These are phyloP conservation scores for Chondrilla cf. caribensis DNA, from an alignment of 37 sponge, comb jelly and placozoan genomes.

Conservation along the genomic window DNA sequence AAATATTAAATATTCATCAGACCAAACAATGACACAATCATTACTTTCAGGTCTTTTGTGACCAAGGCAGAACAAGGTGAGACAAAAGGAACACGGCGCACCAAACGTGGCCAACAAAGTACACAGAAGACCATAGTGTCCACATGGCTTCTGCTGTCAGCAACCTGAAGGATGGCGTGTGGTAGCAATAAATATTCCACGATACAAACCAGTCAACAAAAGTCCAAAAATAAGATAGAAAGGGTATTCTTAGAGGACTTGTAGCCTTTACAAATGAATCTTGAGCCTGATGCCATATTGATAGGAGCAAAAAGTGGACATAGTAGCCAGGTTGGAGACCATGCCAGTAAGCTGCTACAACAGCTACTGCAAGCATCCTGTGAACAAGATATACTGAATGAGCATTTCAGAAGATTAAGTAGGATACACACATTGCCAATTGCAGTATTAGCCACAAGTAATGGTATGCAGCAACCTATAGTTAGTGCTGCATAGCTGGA, in stretches of 20 bases:
- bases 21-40: too few relatives aligned
- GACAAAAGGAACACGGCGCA: neutral
- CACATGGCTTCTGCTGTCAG: conserved; percentile 26
- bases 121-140: conserved; percentile 24
- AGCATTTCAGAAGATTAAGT: too few relatives aligned
- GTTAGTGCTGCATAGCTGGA: too few relatives aligned
- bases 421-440: too few relatives aligned
- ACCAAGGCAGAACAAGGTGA: too few relatives aligned
- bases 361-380: conserved; percentile 30
- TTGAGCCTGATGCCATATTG: conserved; percentile 27
- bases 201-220: conserved; percentile 28
- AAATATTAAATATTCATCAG: too few relatives aligned
- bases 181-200: conserved; percentile 13
- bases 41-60: too few relatives aligned
- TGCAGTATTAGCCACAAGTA: too few relatives aligned
- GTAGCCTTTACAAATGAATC: conserved; percentile 23
- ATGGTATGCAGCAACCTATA: too few relatives aligned
- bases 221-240: conserved; percentile 4
- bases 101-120: conserved; percentile 32
- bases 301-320: conserved; percentile 23
- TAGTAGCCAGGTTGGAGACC: conserved; percentile 58
- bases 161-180: conserved; percentile 19
- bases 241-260: neutral
- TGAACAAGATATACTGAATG: too few relatives aligned
- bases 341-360: conserved; percentile 59